These are phyloP conservation scores for Babyrousa celebensis DNA, from an alignment of 2,797 vertebrate species.

Conservation along the genomic window DNA sequence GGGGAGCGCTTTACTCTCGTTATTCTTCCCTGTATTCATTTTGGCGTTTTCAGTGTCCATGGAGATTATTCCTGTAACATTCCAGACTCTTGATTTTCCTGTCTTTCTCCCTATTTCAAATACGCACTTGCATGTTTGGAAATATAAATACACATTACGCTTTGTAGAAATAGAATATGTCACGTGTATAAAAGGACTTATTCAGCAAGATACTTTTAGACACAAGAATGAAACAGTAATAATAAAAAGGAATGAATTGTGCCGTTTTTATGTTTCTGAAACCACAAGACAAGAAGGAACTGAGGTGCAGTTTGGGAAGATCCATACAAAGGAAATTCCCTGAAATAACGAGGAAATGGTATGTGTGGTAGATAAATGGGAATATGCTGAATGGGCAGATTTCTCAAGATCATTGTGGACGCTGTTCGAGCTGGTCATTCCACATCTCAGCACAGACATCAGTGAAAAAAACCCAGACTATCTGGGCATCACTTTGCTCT, in stretches of 20 bases:
- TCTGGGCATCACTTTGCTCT: neutral
- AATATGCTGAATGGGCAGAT: neutral
- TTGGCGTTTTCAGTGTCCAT: neutral
- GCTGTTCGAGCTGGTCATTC: neutral
- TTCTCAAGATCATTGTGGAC: neutral
- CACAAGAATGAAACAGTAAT: neutral
- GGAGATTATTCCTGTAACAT: too few species aligned
- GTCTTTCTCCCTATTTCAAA: neutral
- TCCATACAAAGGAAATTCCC: neutral
- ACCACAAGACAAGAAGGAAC: neutral
- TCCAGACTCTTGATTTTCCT: neutral
- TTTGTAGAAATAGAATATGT: constrained; percentile 18
- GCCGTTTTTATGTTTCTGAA: neutral
- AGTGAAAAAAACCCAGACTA: neutral
- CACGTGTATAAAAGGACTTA: neutral
- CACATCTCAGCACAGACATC: neutral
- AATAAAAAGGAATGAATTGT: neutral
- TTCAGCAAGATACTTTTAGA: neutral
- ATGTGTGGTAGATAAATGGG: neutral
- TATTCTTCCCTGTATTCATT: neutral
- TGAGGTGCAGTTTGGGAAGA: neutral
- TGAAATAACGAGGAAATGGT: neutral
- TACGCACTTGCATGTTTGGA: neutral
- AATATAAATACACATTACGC: neutral
- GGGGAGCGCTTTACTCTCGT: neutral